Evolutionary conservation across 2,113 vertebrate genomes (phyloP).

Genomic region (Brachyhypopomus gauderio): DNA sequence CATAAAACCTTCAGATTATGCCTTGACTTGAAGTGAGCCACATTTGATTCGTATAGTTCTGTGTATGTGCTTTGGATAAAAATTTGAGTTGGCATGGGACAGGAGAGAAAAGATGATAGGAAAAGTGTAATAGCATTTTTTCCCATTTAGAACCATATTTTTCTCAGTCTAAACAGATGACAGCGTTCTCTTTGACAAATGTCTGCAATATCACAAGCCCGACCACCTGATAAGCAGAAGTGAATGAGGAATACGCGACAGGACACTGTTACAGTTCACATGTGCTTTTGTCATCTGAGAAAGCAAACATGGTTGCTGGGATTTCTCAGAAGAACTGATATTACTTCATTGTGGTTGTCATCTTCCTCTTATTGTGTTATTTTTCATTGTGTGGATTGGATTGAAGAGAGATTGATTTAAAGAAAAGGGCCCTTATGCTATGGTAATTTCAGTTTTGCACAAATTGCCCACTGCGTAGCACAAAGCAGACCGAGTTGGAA

Average conservation of each 20-base stretch:
- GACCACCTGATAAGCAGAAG: slow-evolving; percentile 50
- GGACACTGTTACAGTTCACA: slow-evolving; percentile 40
- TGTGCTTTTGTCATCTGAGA: slow-evolving; percentile 51
- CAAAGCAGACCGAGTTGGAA: slow-evolving; percentile 35
- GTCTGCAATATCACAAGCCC: slow-evolving; percentile 54
- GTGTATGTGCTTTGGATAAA: slow-evolving; percentile 40
- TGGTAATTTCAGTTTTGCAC: slow-evolving; percentile 52
- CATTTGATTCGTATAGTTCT: slow-evolving; percentile 21
- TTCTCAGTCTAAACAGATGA: slow-evolving; percentile 50
- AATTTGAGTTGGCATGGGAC: slow-evolving; percentile 14
- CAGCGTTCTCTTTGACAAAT: slow-evolving; percentile 53
- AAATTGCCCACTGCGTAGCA: slow-evolving; percentile 39
- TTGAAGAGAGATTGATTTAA: slow-evolving; percentile 52
- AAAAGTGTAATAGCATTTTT: slow-evolving; percentile 44
- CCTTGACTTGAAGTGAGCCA: slow-evolving; percentile 38
- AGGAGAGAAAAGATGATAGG: slow-evolving; percentile 40
- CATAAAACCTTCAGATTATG: slow-evolving; percentile 37
- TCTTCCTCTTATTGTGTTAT: slow-evolving; percentile 48
- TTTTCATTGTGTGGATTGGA: slow-evolving; percentile 49
- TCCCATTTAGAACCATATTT: slow-evolving; percentile 47
- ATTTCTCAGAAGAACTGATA: slow-evolving; percentile 48
- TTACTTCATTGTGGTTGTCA: slow-evolving; percentile 50
- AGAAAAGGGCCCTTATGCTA: slow-evolving; percentile 45
- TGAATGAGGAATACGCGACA: slow-evolving; percentile 46
- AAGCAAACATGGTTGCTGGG: slow-evolving; percentile 47